A percentile compares a stretch with the other conserved stretches of the same genome.
Evolutionary conservation across 2,888 invertebrate species (phyloP).

Genomic region (Stegophylla sp.): DNA sequence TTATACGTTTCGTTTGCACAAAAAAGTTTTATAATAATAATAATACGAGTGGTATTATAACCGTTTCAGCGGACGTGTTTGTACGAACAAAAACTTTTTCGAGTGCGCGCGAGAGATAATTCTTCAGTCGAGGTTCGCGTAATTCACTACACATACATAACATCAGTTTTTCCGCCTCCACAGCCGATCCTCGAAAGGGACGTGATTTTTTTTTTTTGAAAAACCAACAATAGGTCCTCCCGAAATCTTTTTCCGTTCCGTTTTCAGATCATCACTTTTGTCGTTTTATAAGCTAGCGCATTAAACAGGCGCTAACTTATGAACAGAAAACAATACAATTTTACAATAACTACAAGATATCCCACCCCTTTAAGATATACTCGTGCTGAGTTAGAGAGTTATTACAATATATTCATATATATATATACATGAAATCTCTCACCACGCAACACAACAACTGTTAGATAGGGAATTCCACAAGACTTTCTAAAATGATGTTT

Average conservation of each 20-base stretch:
- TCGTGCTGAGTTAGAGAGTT: no score
- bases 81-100: slow-evolving; percentile 36
- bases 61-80: slow-evolving; percentile 26
- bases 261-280: slow-evolving; percentile 7
- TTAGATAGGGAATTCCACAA: no score
- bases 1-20: slow-evolving; percentile 7
- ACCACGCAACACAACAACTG: no score
- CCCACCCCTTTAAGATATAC: no score
- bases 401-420: no score
- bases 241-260: slow-evolving; percentile 21
- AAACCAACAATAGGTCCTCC: neutral
- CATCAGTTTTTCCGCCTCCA: neutral
- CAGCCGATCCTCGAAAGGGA: no score
- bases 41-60: slow-evolving; percentile 31
- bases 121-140: slow-evolving; percentile 37
- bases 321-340: no score
- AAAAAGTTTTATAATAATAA: slow-evolving; percentile 35
- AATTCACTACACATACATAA: neutral
- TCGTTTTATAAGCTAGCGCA: no score
- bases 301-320: no score
- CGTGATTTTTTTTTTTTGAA: neutral
- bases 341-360: no score
- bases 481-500: no score
- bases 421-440: no score
- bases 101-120: slow-evolving; percentile 52